Percentiles rank a stretch among this genome's conserved stretches.
These are phyloP conservation scores for Muscicapa comitata DNA, from an alignment of 2,797 vertebrate species.

Conservation along the genomic window DNA sequence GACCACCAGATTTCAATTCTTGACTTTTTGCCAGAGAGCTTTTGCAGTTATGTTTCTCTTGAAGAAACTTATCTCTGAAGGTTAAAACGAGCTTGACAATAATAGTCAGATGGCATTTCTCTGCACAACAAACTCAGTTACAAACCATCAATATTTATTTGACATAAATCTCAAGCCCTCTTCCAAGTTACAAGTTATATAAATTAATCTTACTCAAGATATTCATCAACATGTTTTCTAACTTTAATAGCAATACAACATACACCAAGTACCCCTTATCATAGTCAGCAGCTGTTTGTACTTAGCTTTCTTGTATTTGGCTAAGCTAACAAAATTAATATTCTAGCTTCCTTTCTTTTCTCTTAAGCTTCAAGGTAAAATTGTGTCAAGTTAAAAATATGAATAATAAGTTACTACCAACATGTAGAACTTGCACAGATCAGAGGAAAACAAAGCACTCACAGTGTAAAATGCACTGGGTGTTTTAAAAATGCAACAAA, in stretches of 20 bases:
- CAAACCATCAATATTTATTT: slow-evolving; percentile 50
- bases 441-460: background rate
- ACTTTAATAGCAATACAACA: background rate
- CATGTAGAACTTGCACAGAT: background rate
- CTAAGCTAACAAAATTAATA: background rate
- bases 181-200: slow-evolving; percentile 15
- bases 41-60: background rate
- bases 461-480: background rate
- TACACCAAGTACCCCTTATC: background rate
- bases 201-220: slow-evolving; percentile 31
- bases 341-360: background rate
- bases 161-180: slow-evolving; percentile 11
- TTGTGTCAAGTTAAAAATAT: background rate
- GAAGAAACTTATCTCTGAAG: background rate
- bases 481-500: background rate
- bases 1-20: background rate
- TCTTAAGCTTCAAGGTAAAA: background rate
- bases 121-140: slow-evolving; percentile 31
- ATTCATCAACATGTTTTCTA: slow-evolving; percentile 10
- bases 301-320: background rate
- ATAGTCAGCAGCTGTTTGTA: background rate
- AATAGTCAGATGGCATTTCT: slow-evolving; percentile 16
- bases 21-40: background rate
- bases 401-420: background rate
- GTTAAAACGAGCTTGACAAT: slow-evolving; percentile 9